Conservation (phyloP, 2,797 vertebrate genomes). For the Amblyraja radiata region DNA sequence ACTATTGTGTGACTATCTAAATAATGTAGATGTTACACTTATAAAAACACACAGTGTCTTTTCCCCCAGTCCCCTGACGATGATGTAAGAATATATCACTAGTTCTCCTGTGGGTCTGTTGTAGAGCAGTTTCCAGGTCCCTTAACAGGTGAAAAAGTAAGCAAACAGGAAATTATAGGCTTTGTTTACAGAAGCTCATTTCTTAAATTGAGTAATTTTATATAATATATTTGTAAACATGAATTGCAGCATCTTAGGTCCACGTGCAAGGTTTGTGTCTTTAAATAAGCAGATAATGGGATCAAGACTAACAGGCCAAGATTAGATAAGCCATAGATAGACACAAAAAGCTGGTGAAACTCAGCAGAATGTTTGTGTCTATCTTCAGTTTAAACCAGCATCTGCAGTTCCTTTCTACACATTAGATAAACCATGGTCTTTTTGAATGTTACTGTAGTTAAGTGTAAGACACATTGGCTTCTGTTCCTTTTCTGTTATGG, state of each 20-base stretch:
- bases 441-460: too few species aligned
- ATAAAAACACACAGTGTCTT: not conserved
- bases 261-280: too few species aligned
- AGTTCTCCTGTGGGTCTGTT: not conserved
- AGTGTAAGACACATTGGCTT: too few species aligned
- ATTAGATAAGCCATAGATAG: too few species aligned
- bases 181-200: not conserved
- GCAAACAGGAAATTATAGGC: not conserved
- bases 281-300: not conserved
- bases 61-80: not conserved
- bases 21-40: slow-evolving; percentile 1
- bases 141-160: not conserved
- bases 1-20: slow-evolving; percentile 24
- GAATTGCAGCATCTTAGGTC: not conserved
- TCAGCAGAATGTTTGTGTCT: too few species aligned
- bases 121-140: not conserved
- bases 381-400: too few species aligned
- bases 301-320: too few species aligned
- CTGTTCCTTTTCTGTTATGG: too few species aligned
- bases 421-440: too few species aligned
- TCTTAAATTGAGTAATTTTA: not conserved
- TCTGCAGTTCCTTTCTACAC: too few species aligned
- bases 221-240: not conserved
- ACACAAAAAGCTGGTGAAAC: too few species aligned
- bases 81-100: not conserved